These are phyloP conservation scores for Pterois miles DNA, from an alignment of 2,797 vertebrate genomes.

Conservation along the genomic window DNA sequence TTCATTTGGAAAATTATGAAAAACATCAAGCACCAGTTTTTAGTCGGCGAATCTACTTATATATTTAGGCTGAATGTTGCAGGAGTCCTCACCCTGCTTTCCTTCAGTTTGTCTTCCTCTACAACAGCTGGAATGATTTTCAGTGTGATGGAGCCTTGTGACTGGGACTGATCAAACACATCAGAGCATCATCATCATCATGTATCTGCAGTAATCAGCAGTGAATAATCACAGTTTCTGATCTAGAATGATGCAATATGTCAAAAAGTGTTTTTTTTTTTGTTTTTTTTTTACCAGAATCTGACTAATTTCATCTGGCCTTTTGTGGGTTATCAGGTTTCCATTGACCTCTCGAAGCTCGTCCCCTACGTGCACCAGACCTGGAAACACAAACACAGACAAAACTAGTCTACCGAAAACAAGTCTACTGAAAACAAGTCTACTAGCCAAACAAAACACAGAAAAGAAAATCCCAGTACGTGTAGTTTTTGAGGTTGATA, in stretches of 20 bases:
- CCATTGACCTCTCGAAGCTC: conserved; percentile 96
- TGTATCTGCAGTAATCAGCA: background rate
- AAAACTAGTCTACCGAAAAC: background rate
- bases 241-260: background rate
- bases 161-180: conserved; percentile 87
- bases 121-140: conserved; percentile 94
- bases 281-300: conserved; percentile 85
- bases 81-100: conserved; percentile 87
- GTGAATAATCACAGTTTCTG: background rate
- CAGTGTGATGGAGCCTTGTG: conserved; percentile 94
- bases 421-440: background rate
- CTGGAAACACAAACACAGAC: conserved; percentile 73
- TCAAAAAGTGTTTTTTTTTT: background rate
- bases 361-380: conserved; percentile 94
- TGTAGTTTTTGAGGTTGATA: background rate
- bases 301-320: conserved; percentile 95
- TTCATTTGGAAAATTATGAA: background rate
- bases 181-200: conserved; percentile 8
- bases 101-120: conserved; percentile 90
- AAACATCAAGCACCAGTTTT: background rate
- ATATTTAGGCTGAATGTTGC: background rate
- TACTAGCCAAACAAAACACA: background rate
- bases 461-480: background rate
- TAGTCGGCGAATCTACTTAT: background rate
- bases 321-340: conserved; percentile 89